Evolutionary conservation across 2,113 vertebrate species (phyloP), one percentile per base, ranked within the genome.

Genomic region (Seriola quinqueradiata): DNA sequence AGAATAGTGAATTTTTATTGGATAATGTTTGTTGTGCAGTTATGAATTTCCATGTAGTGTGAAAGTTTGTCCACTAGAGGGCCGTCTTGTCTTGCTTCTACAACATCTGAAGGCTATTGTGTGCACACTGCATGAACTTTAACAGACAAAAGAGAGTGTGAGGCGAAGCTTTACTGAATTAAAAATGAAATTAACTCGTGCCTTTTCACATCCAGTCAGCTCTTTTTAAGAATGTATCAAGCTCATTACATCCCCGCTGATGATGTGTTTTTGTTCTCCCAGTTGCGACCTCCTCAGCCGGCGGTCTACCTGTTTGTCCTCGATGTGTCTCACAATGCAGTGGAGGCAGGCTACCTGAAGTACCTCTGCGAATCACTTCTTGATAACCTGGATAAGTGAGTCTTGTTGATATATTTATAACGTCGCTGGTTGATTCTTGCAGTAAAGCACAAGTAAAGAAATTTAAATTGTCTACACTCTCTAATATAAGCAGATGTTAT

Each of bases 221-320:
- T 14, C 21, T 28, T 14, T 57, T 42, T 16, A n/a, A 63, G 9
- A 13, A 16, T 4, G 34, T 46, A 5, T 46, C 14, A 46, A 46
- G 12, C 1, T 55, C 54, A 25, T 58, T 14, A n/a, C 10, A 10
- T 55, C 48, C 3, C 19, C 36, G 38, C 17, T 40, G 3, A 55
- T 55, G 1, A 1, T 3, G 59, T 3, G 59, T 61, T 6, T 48
- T 92, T 75, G 8, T 17, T 40, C 7, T 64, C 46, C 54, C 88
- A 99, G 98, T 90, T 99, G 85, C 97, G 98, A 59, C 98, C 98
- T 84, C 98, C 98, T 89, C 98, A 99, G 79, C 97, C 98, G 0
- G 97, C 98, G 0, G 97, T 96, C 42, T 99, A 99, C 94, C 93
- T 99, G 87, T 99, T 99, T 94, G 96, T 99, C 67, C 94, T 99